Base-by-base conservation (phyloP, 2,888 invertebrate species). In the Hymenopus coronatus region DNA sequence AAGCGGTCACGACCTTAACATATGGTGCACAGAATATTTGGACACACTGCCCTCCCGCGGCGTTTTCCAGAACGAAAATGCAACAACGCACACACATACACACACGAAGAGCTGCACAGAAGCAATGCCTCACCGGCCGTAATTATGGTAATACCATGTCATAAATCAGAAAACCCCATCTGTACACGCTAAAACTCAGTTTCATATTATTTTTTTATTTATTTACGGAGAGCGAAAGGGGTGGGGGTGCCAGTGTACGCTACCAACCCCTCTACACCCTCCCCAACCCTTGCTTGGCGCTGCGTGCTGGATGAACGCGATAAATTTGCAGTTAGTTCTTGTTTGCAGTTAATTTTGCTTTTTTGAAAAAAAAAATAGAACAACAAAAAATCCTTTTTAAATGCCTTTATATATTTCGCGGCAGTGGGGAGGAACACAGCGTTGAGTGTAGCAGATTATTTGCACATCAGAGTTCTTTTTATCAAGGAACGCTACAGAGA, bases 121-220 rank as follows among this genome's bases (percentile, higher is more conserved):
- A 28, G 88, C 89, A 83, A 83, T 89, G 85, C 84, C 88, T 88
- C 89, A 89, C 88, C 46, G 82, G 54, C 25, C 54, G 89, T 88
- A 88, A 89, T 89, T 89, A 89, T 89, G 88, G 88, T 89, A 89
- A 89, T 89, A 89, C 89, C 88, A 33, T 25, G 33, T 28, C 27
- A 88, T 89, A 89, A 86, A 89, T 89, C 89, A 88, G 54, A 83
- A 88, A 85, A 84, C 70, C 88, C 27, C 88, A 85, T 85, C 88
- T 81, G 46, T 84, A 82, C 33, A 33, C 82, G 85, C 85, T 70
- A 82, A 82, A 87, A 87, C 87, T 82, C 33, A 87, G 87, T 87
- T 87, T 87, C 82, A 40, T 87, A 87, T 82, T 87, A 82, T 82
- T 87, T 85, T 85, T 87, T 33, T 82, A 87, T 87, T 82, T 86